phyloP scores from a whole-genome alignment of 2,113 vertebrate genomes.

The Oryzias curvinotus region DNA sequence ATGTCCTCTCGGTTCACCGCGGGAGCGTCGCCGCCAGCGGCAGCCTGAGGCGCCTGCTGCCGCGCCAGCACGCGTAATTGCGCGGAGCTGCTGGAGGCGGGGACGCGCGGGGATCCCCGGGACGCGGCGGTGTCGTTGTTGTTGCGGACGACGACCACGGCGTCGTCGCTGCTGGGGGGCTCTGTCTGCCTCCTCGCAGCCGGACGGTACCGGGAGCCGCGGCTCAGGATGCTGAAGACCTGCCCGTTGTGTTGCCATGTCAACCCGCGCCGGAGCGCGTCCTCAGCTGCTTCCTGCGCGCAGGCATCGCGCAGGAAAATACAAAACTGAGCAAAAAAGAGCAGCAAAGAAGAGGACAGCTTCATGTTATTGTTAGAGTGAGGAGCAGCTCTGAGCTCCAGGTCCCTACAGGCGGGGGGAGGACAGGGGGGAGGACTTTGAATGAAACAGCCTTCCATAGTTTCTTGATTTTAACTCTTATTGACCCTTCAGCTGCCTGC shows the following conservation, averaged over 20 bases:
- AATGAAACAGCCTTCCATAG: too few relatives aligned
- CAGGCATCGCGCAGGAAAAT: conserved; percentile 56
- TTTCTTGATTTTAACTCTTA: too few relatives aligned
- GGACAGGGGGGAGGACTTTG: too few relatives aligned
- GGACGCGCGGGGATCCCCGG: conserved; percentile 47
- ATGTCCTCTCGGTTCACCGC: conserved; percentile 69
- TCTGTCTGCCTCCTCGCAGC: conserved; percentile 59
- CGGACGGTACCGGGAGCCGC: conserved; percentile 83
- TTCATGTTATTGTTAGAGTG: conserved; percentile 46
- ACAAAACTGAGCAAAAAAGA: conserved; percentile 58
- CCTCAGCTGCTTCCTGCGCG: conserved; percentile 63
- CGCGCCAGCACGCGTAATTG: conserved; percentile 48
- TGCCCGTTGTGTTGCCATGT: conserved; percentile 91
- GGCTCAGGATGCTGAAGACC: conserved; percentile 86
- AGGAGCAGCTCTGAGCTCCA: background rate
- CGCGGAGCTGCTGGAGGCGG: conserved; percentile 27
- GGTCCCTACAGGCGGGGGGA: too few relatives aligned
- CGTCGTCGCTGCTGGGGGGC: conserved; percentile 13
- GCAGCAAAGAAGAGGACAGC: conserved; percentile 19
- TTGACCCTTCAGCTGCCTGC: too few relatives aligned
- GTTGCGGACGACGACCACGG: conserved; percentile 63
- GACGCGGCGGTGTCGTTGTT: conserved; percentile 44
- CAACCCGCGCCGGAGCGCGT: conserved; percentile 77
- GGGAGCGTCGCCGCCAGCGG: conserved; percentile 4
- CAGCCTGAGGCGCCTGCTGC: conserved; percentile 29